Evolutionary conservation across 2,888 invertebrate genomes (phyloP).

Genomic region (Tromatobia lineatoria): DNA sequence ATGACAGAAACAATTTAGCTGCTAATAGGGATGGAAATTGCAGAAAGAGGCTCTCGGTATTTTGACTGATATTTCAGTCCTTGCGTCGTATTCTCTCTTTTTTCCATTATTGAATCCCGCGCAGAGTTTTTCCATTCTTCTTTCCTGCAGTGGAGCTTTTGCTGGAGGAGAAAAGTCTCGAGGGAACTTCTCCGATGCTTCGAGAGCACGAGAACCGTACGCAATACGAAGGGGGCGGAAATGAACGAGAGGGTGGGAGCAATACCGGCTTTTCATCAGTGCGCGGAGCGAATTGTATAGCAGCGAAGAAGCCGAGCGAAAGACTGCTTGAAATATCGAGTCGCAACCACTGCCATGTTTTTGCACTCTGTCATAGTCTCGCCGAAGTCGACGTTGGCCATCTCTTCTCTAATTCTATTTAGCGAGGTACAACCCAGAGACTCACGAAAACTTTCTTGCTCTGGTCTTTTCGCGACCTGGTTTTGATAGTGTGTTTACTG

Average conservation of each 20-base stretch:
- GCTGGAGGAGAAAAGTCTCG: slow-evolving; percentile 51
- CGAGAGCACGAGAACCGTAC: slow-evolving; percentile 52
- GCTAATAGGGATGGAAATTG: slow-evolving; percentile 34
- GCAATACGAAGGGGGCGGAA: slow-evolving; percentile 47
- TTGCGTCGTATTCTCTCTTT: slow-evolving; percentile 39
- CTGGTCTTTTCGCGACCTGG: slow-evolving; percentile 41
- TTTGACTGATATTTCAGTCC: slow-evolving; percentile 49
- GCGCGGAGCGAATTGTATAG: slow-evolving; percentile 42
- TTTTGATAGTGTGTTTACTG: slow-evolving; percentile 17
- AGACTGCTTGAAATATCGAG: slow-evolving; percentile 66
- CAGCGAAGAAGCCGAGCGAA: slow-evolving; percentile 53
- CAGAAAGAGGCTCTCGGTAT: slow-evolving; percentile 43
- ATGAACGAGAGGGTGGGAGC: slow-evolving; percentile 47
- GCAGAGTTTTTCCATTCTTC: slow-evolving; percentile 39
- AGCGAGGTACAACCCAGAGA: slow-evolving; percentile 4
- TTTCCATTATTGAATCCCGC: slow-evolving; percentile 14
- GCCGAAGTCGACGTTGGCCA: background rate
- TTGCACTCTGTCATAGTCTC: slow-evolving; percentile 47
- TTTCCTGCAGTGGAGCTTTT: slow-evolving; percentile 12
- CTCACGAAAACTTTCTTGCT: slow-evolving; percentile 52
- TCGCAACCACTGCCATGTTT: slow-evolving; percentile 65
- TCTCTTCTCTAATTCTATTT: slow-evolving; percentile 25
- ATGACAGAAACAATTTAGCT: slow-evolving; percentile 39
- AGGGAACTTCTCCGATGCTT: slow-evolving; percentile 63
- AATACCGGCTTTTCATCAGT: slow-evolving; percentile 67